These are phyloP conservation scores for Pavo muticus DNA, from an alignment of 2,113 vertebrate species.

Conservation along the genomic window DNA sequence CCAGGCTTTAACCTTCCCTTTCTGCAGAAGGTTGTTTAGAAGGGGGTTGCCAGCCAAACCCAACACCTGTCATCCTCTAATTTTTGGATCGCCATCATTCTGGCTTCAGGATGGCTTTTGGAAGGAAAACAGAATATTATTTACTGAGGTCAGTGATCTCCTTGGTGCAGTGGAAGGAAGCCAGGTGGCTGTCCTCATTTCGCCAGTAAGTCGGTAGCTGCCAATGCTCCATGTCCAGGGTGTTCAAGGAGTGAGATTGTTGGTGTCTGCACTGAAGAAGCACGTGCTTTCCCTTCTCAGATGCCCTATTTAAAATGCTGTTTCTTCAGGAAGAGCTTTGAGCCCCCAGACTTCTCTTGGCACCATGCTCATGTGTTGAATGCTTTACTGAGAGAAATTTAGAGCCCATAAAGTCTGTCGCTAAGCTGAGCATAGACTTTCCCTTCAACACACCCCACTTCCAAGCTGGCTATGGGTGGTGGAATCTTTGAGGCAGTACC, in stretches of 20 bases:
- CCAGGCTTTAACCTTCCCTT: constrained; percentile 52
- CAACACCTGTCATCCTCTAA: constrained; percentile 53
- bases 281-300: background rate
- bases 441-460: background rate
- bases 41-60: constrained; percentile 45
- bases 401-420: background rate
- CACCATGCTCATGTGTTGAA: background rate
- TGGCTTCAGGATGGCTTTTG: constrained; percentile 13
- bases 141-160: constrained; percentile 17
- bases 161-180: background rate
- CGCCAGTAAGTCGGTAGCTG: background rate
- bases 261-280: background rate
- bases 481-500: background rate
- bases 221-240: background rate
- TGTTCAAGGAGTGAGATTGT: background rate
- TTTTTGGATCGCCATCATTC: constrained; percentile 34
- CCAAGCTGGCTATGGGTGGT: background rate
- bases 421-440: background rate
- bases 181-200: background rate
- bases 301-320: background rate
- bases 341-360: background rate
- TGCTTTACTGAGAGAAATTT: background rate
- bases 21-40: constrained; percentile 44
- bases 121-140: background rate
- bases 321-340: background rate